Conservation (phyloP, 23 tunicate genomes). For the Halocynthia aurantium region DNA sequence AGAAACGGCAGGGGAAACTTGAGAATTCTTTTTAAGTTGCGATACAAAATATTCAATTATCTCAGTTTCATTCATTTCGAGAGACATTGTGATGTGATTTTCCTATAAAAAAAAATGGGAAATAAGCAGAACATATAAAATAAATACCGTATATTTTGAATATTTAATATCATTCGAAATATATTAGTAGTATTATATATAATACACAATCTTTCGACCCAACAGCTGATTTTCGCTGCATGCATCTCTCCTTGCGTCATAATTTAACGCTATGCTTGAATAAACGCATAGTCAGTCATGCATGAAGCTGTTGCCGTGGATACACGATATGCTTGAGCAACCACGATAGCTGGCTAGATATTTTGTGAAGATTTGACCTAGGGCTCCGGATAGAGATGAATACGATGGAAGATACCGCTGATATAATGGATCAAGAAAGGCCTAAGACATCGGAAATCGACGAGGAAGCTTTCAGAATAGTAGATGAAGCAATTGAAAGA, state of each 20-base stretch:
- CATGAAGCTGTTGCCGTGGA: neutral
- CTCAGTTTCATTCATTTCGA: conserved; percentile 46
- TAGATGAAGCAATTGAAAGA: conserved; percentile 36
- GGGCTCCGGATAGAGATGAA: no score
- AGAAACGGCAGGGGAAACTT: conserved; percentile 75
- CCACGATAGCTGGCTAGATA: neutral
- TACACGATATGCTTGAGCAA: neutral
- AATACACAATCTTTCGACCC: no score
- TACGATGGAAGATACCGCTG: no score
- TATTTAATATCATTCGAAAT: no score
- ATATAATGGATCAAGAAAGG: no score
- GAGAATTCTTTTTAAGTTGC: conserved; percentile 26
- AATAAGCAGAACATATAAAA: neutral
- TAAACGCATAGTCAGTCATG: neutral
- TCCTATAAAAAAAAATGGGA: neutral
- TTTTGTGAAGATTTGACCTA: no score
- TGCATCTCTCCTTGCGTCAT: no score
- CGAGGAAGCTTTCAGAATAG: conserved; percentile 56
- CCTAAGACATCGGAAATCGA: conserved; percentile 20
- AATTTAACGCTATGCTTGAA: neutral
- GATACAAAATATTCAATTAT: conserved; percentile 39
- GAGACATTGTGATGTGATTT: no score
- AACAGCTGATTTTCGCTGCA: no score
- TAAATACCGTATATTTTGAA: neutral
- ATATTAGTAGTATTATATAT: no score